phyloP scores from a whole-genome alignment of 2,113 vertebrate species.

The Cololabis saira region DNA sequence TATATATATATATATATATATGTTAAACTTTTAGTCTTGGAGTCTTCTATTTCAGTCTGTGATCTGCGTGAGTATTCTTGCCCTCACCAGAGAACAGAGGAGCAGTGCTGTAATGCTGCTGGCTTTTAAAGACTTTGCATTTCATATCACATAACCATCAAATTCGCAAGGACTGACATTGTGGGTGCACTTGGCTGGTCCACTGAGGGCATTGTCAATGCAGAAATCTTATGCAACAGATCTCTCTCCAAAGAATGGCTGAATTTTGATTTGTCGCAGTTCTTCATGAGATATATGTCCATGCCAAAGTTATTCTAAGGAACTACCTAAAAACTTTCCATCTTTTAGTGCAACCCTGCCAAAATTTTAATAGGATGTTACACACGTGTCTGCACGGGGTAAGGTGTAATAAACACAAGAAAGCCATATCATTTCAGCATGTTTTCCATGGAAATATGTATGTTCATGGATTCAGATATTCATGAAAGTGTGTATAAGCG shows the following conservation, averaged over 20 bases:
- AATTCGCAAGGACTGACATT: slow-evolving; percentile 11
- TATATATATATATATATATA: no score
- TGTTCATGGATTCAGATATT: slow-evolving; percentile 7
- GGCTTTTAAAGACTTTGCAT: slow-evolving; percentile 5
- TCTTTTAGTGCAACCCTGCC: neutral
- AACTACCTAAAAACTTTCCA: slow-evolving; percentile 2
- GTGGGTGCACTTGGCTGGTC: slow-evolving; percentile 24
- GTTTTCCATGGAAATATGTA: slow-evolving; percentile 3
- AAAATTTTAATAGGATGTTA: neutral
- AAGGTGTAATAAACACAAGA: neutral
- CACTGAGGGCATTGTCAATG: slow-evolving; percentile 1
- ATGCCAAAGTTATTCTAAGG: neutral
- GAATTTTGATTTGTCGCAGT: neutral
- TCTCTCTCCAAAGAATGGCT: slow-evolving; percentile 8
- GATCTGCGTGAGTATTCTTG: neutral
- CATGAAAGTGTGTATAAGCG: slow-evolving; percentile 13
- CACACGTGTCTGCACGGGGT: neutral
- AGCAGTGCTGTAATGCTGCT: neutral
- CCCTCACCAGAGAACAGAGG: neutral
- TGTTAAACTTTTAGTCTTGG: neutral
- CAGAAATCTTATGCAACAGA: slow-evolving; percentile 22
- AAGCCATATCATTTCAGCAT: neutral
- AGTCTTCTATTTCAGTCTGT: neutral
- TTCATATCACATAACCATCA: slow-evolving; percentile 1
- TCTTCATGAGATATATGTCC: neutral